phyloP scores from a whole-genome alignment of 2,797 vertebrate genomes.

The Botia kubotai region DNA sequence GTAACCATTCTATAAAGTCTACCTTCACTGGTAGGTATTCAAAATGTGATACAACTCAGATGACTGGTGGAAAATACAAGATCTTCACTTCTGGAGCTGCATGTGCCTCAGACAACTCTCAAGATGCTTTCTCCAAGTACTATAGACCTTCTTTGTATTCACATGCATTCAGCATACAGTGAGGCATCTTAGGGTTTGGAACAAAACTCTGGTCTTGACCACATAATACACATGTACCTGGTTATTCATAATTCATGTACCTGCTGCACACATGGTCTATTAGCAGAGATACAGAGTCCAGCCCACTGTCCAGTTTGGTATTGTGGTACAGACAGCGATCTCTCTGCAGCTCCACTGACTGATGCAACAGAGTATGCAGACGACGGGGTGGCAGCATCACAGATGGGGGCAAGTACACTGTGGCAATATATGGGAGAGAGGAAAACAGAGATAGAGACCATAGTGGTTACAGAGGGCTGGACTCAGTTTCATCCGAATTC shows the following conservation, averaged over 20 bases:
- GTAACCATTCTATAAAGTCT: too few relatives aligned
- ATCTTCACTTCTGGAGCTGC: too few relatives aligned
- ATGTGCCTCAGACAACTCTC: too few relatives aligned
- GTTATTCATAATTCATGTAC: conserved; percentile 68
- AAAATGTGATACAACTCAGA: too few relatives aligned
- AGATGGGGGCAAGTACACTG: conserved; percentile 94
- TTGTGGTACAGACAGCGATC: conserved; percentile 98
- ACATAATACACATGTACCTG: conserved; percentile 75
- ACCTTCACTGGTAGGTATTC: too few relatives aligned
- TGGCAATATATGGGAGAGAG: conserved; percentile 37
- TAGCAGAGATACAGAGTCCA: conserved; percentile 94
- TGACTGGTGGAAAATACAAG: too few relatives aligned
- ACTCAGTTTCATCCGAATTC: conserved; percentile 51
- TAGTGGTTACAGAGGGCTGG: conserved; percentile 42
- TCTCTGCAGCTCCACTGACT: conserved; percentile 94
- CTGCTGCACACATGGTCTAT: conserved; percentile 96
- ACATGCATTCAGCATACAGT: too few relatives aligned
- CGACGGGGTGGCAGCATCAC: conserved; percentile 96
- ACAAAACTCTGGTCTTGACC: too few relatives aligned
- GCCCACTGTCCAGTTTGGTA: conserved; percentile 90
- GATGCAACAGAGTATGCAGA: conserved; percentile 91
- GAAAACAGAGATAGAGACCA: conserved; percentile 44
- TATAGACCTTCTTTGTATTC: too few relatives aligned
- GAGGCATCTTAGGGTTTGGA: too few relatives aligned
- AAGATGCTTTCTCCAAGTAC: too few relatives aligned